Percentiles rank a stretch among this genome's conserved stretches.
phyloP scores from a whole-genome alignment of 2,113 vertebrate genomes.

The Leptocoma aspasia region DNA sequence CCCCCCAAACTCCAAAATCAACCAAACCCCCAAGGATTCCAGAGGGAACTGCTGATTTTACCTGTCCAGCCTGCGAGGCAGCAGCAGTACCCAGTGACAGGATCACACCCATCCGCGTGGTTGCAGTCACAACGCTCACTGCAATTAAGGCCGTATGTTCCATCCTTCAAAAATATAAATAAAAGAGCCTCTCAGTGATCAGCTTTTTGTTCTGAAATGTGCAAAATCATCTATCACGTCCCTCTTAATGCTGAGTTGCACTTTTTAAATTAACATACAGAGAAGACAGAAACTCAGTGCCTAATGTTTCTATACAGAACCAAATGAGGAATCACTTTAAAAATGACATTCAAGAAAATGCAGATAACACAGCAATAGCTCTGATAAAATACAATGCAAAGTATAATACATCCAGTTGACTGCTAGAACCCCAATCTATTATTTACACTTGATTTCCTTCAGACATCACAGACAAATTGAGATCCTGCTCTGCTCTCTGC shows the following conservation, averaged over 20 bases:
- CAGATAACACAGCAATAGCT: not conserved
- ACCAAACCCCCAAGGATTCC: not conserved
- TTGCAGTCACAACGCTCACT: constrained; percentile 89
- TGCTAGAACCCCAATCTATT: not conserved
- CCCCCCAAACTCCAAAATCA: accelerated
- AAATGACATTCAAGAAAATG: not conserved
- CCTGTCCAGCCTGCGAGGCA: constrained; percentile 97
- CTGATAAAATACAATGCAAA: constrained; percentile 14
- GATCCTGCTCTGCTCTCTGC: not conserved
- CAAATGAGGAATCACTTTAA: constrained; percentile 26
- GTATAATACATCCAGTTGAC: not conserved
- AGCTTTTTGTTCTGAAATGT: not conserved
- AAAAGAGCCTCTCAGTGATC: constrained; percentile 33
- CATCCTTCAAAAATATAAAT: constrained; percentile 79
- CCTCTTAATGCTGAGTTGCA: constrained; percentile 14
- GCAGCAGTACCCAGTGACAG: constrained; percentile 89
- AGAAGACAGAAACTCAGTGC: not conserved
- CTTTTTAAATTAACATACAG: constrained; percentile 39
- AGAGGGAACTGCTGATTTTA: constrained; percentile 46
- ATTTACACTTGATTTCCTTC: not conserved
- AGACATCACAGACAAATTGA: not conserved
- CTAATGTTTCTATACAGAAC: not conserved
- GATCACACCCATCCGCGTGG: constrained; percentile 90
- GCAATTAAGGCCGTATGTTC: constrained; percentile 91
- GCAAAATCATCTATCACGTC: constrained; percentile 29